Conservation (phyloP, 2,888 invertebrate species). For the Leptinotarsa peninsularis region DNA sequence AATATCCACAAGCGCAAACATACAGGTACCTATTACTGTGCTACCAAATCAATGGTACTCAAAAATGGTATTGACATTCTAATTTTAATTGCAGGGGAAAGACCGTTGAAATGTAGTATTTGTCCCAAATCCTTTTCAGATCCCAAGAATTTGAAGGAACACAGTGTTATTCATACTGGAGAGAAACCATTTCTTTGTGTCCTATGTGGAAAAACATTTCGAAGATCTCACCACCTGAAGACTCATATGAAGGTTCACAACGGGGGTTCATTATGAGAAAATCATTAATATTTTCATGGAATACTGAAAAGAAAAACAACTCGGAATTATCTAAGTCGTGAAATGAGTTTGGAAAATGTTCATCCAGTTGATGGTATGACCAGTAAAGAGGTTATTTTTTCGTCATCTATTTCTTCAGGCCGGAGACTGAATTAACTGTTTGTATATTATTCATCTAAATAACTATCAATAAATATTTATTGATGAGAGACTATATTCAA, state of each 20-base stretch:
- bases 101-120: conserved; percentile 53
- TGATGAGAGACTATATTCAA: too few species aligned
- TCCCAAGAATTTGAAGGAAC: conserved; percentile 57
- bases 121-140: conserved; percentile 57
- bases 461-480: too few species aligned
- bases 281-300: not conserved
- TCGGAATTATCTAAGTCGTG: too few species aligned
- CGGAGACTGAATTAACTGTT: too few species aligned
- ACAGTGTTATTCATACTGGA: conserved; percentile 52
- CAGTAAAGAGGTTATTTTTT: too few species aligned
- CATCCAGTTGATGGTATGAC: too few species aligned
- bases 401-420: too few species aligned
- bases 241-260: conserved; percentile 54
- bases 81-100: conserved; percentile 51
- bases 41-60: not conserved
- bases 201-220: conserved; percentile 55
- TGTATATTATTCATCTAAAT: too few species aligned
- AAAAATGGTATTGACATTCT: not conserved
- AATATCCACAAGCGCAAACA: conserved; percentile 55
- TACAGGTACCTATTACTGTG: conserved; percentile 42
- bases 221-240: conserved; percentile 55
- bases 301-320: not conserved
- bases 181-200: conserved; percentile 53
- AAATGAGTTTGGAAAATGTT: too few species aligned
- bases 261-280: conserved; percentile 27